Evolutionary conservation across 1,140 invertebrate genomes (phyloP), one percentile per base, ranked within the genome.

Genomic region (Plodia interpunctella): DNA sequence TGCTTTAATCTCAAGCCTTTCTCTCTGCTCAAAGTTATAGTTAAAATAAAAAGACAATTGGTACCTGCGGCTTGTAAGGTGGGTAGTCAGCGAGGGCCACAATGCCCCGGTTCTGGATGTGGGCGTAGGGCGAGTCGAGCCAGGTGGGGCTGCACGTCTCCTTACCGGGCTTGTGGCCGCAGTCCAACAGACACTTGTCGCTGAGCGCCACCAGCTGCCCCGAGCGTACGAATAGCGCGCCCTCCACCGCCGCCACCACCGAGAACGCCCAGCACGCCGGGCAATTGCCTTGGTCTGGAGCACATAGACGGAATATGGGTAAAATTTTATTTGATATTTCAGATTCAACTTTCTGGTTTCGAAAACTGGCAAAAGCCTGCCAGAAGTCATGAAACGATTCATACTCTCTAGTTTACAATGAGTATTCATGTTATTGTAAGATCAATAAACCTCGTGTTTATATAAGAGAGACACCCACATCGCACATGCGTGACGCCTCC

Each of bases 231-330:
- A 76, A 82, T 50, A 84, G 63, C 18, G 95, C 95, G 11, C 94
- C 94, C 86, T 97, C 95, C 44, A 97, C 79, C 0, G 95, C 91
- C 0, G 94, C 96, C n/a, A 82, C 80, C 4, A 92, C 91, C 49
- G 91, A 83, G 71, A 92, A 92, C 17, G 92, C 91, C 90, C 91
- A 93, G 66, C 92, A 93, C 8, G 90, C 87, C 2, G 50, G 15
- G 49, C 85, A 88, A 2, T 49, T 19, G 0, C 67, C 71, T 54
- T 88, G 83, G 62, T 65, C 80, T 84, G 64, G 8, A 28, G 10
- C 10, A 32, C 6, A 32, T 32, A 28, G 9, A 28, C 28, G 18
- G 17, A 18, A 15, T 1, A 1, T 18, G 18, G 49, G n/a, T n/a
- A n/a, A n/a, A n/a, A 25, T 25, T 2, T 25, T 25, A 6, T 25